Percentiles rank a stretch among this genome's conserved stretches.
Conservation (phyloP, 2,113 vertebrate genomes). For the Macaca mulatta region DNA sequence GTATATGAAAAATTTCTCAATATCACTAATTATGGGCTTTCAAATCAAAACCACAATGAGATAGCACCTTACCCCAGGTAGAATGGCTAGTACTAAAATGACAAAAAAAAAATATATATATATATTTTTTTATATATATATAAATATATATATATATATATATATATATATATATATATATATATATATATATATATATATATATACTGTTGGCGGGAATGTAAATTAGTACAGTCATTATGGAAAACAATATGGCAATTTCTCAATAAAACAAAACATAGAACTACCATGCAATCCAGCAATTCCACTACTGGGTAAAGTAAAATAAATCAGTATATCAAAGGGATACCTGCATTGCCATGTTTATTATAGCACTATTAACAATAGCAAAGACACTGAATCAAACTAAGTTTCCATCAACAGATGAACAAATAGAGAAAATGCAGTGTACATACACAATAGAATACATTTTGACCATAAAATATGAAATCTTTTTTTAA, state of each 20-base stretch:
- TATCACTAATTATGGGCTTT: neutral
- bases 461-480: neutral
- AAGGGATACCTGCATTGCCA: neutral
- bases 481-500: neutral
- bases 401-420: neutral
- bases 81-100: neutral
- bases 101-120: neutral
- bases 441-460: neutral
- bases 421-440: neutral
- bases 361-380: neutral
- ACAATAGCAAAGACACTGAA: neutral
- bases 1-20: neutral
- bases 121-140: too few species aligned
- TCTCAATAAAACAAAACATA: neutral
- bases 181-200: too few species aligned
- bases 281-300: neutral
- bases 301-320: neutral
- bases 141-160: too few species aligned
- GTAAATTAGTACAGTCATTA: neutral
- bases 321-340: neutral
- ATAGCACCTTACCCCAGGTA: neutral
- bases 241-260: neutral
- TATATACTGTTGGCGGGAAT: neutral
- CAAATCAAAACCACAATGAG: neutral
- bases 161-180: too few species aligned